A percentile compares a stretch with the other conserved stretches of the same genome.
These are phyloP conservation scores for Eupithecia dodoneata DNA, from an alignment of 2,888 invertebrate species.

Conservation along the genomic window DNA sequence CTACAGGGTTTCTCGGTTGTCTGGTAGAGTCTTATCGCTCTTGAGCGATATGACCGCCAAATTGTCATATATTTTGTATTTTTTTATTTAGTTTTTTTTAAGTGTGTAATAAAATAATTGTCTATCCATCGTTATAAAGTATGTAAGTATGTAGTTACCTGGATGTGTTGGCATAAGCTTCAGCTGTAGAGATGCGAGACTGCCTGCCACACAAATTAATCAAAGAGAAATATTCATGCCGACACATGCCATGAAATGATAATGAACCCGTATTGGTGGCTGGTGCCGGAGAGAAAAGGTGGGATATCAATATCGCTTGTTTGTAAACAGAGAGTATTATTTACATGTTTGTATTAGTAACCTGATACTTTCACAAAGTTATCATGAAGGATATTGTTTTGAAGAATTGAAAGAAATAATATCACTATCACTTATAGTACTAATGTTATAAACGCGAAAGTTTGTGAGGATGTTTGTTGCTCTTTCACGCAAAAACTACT, in stretches of 20 bases:
- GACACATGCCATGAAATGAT: slow-evolving; percentile 82
- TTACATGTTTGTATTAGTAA: background rate
- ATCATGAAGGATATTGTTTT: too few relatives aligned
- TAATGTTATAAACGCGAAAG: too few relatives aligned
- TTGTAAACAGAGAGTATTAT: background rate
- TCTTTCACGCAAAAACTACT: too few relatives aligned
- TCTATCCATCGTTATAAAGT: background rate
- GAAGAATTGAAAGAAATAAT: too few relatives aligned
- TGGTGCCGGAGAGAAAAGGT: slow-evolving; percentile 40
- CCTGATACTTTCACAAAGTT: background rate
- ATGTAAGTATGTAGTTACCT: background rate
- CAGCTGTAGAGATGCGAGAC: slow-evolving; percentile 38
- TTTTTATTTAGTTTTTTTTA: too few relatives aligned
- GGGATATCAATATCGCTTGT: background rate
- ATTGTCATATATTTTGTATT: too few relatives aligned
- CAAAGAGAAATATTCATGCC: slow-evolving; percentile 82
- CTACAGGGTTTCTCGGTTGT: background rate
- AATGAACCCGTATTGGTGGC: slow-evolving; percentile 71
- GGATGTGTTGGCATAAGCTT: background rate
- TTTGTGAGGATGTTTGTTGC: too few relatives aligned
- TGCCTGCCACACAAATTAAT: slow-evolving; percentile 74
- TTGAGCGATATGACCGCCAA: too few relatives aligned
- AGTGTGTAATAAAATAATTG: too few relatives aligned
- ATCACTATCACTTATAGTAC: too few relatives aligned
- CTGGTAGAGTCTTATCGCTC: too few relatives aligned